Percentiles rank a stretch among this genome's conserved stretches.
Conservation (phyloP, 35 echinoderm and acorn worm genomes). For the Ophiothrix spiculata region DNA sequence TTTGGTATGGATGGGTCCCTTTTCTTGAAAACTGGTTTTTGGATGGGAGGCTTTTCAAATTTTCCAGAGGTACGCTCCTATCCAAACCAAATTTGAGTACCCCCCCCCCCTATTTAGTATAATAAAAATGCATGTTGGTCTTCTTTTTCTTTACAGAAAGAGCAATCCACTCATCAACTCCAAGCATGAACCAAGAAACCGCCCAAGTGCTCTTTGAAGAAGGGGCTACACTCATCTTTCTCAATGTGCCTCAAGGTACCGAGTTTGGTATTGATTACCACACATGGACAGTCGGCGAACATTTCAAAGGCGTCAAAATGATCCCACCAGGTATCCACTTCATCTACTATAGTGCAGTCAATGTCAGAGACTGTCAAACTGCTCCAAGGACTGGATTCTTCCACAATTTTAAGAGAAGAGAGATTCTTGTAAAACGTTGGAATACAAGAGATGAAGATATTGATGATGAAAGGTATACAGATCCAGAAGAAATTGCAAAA, state of each 20-base stretch:
- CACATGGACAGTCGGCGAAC: conserved; percentile 80
- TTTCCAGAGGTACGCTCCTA: no score
- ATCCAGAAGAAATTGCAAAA: conserved; percentile 39
- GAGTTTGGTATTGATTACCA: conserved; percentile 99
- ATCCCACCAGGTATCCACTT: conserved; percentile 96
- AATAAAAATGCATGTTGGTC: no score
- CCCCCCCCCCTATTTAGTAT: no score
- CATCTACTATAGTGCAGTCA: conserved; percentile 93
- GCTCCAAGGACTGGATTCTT: conserved; percentile 92
- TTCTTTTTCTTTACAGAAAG: no score
- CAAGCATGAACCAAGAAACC: conserved; percentile 87
- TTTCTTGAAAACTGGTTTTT: no score
- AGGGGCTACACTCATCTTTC: conserved; percentile 76
- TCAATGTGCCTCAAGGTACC: conserved; percentile 87
- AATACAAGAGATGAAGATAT: conserved; percentile 52
- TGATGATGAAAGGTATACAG: conserved; percentile 25
- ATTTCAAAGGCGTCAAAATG: conserved; percentile 99
- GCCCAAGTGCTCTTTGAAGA: conserved; percentile 82
- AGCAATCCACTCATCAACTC: no score
- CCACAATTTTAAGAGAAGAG: conserved; percentile 58
- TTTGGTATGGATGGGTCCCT: no score
- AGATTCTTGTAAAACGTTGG: conserved; percentile 84
- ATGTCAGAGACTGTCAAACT: conserved; percentile 19
- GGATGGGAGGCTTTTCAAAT: no score
- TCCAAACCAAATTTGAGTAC: no score